Evolutionary conservation across 2,888 invertebrate genomes (phyloP).

Genomic region (Arenicola marina): DNA sequence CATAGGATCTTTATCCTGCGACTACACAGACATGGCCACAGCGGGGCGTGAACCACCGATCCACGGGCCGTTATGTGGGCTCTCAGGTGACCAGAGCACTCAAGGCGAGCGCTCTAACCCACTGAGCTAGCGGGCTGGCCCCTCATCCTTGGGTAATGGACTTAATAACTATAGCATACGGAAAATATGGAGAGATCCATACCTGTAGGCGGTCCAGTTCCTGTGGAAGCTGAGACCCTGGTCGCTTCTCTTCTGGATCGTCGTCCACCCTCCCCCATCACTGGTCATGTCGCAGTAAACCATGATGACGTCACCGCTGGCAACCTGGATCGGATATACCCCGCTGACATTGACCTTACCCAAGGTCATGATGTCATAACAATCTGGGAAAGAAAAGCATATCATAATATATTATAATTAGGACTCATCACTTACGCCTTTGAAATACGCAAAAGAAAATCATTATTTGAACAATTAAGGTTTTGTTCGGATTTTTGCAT

Average conservation of each 20-base stretch:
- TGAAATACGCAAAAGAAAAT: not conserved
- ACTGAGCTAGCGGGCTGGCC: too few relatives aligned
- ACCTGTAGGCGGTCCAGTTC: slow-evolving; percentile 77
- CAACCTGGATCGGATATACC: slow-evolving; percentile 72
- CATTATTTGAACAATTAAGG: too few relatives aligned
- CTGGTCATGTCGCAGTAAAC: slow-evolving; percentile 71
- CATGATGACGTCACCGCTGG: slow-evolving; percentile 70
- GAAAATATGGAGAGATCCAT: too few relatives aligned
- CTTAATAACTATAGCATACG: too few relatives aligned
- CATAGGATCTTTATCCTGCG: too few relatives aligned
- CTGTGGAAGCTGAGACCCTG: slow-evolving; percentile 81
- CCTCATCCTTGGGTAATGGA: too few relatives aligned
- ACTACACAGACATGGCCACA: too few relatives aligned
- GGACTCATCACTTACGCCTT: not conserved
- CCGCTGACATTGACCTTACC: slow-evolving; percentile 71
- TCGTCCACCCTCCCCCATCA: slow-evolving; percentile 70
- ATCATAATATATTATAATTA: not conserved
- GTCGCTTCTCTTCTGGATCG: slow-evolving; percentile 78
- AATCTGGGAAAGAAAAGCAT: slow-evolving; percentile 64
- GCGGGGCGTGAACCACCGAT: too few relatives aligned
- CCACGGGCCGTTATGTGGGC: too few relatives aligned
- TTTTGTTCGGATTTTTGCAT: too few relatives aligned
- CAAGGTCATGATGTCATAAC: slow-evolving; percentile 63
- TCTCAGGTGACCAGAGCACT: too few relatives aligned
- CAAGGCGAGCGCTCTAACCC: too few relatives aligned